Percentiles rank a stretch among this genome's conserved stretches.
phyloP scores from a whole-genome alignment of 1,140 invertebrate species.

The Ruditapes philippinarum region DNA sequence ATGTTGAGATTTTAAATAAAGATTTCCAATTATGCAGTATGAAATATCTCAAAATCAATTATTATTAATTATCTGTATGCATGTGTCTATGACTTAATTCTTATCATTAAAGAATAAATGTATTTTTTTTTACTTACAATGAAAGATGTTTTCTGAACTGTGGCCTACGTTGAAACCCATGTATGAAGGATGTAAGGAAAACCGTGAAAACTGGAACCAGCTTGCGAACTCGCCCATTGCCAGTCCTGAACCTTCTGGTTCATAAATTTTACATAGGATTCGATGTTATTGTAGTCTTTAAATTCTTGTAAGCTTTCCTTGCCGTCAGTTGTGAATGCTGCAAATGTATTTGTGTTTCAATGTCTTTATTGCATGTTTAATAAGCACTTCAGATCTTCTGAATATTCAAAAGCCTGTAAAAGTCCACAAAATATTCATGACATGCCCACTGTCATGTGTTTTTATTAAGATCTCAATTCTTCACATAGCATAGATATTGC shows the following conservation, averaged over 20 bases:
- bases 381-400: background rate
- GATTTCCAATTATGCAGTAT: too few relatives aligned
- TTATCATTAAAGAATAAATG: too few relatives aligned
- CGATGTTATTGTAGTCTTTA: constrained; percentile 28
- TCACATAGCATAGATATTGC: too few relatives aligned
- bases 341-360: background rate
- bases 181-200: constrained; percentile 94
- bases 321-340: background rate
- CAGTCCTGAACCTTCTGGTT: constrained; percentile 32
- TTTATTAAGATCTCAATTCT: too few relatives aligned
- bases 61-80: too few relatives aligned
- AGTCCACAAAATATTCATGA: too few relatives aligned
- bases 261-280: constrained; percentile 61
- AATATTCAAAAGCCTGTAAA: too few relatives aligned
- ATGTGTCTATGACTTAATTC: too few relatives aligned
- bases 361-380: background rate
- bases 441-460: too few relatives aligned
- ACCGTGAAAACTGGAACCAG: constrained; percentile 95
- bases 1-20: too few relatives aligned
- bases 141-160: constrained; percentile 95
- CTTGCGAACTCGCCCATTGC: constrained; percentile 91
- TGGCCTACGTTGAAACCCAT: constrained; percentile 96
- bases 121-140: constrained; percentile 22
- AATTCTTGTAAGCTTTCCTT: constrained; percentile 54
- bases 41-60: too few relatives aligned